Evolutionary conservation across 2,797 vertebrate genomes (phyloP), one percentile per base, ranked within the genome.

Genomic region (Squalus acanthias): DNA sequence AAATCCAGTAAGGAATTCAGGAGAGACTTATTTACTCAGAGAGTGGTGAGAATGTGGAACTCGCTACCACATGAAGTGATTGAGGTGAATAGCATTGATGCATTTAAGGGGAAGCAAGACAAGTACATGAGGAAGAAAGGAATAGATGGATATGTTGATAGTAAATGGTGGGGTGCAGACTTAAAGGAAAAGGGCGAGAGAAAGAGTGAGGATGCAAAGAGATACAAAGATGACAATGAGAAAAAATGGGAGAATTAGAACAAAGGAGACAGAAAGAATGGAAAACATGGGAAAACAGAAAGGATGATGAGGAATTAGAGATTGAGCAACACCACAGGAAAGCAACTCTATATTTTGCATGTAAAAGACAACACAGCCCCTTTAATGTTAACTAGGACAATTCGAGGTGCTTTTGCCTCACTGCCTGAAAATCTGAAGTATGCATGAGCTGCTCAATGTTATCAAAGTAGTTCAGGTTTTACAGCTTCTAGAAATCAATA

Each of bases 401-500:
- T 69, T 46, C 46, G 26, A 72, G 67, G 10, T 57, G 39, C 20
- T 46, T 13, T 24, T 15, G 93, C n/a, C n/a, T 95, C 39, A 53
- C 39, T 70, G 93, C 93, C 46, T 95, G 57, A 63, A 91, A 91
- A 63, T 63, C 53, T 12, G 50, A 53, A 60, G 24, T 53, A 22
- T 91, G 88, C 22, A 29, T 50, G 69, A 94, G 22, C 94, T 74
- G 69, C 26, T 72, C 94, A 74, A 53, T 95, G 69, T 95, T 74
- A 46, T 50, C 94, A 74, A 74, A 95, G 70, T 50, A 57, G 6
- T 57, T 53, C 69, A 95, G 94, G 94, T 50, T 95, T 76, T 22
- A 53, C 94, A 95, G 70, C 70, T 72, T 53, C 70, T 20, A 57
- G 50, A 95, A 95, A 95, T 95, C 65, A 95, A 69, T 72, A 95